Evolutionary conservation across 2,113 vertebrate genomes (phyloP).

Genomic region (Lepisosteus osseus): DNA sequence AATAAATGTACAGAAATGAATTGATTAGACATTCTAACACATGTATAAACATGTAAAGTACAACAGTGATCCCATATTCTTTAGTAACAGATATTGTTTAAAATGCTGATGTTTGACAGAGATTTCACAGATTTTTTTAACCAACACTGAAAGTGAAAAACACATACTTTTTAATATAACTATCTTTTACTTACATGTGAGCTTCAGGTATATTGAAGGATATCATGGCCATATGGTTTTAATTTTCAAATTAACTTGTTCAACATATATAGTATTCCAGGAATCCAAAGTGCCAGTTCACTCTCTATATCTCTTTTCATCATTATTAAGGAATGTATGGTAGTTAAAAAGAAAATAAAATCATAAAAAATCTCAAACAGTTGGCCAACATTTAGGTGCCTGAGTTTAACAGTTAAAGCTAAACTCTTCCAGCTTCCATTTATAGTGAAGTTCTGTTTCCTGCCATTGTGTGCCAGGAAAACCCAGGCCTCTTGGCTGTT

Average conservation of each 20-base stretch:
- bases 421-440: conserved; percentile 55
- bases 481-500: conserved; percentile 48
- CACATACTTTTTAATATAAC: too few relatives aligned
- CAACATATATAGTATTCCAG: conserved; percentile 29
- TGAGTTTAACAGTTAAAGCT: conserved; percentile 38
- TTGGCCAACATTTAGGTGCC: conserved; percentile 35
- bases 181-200: not conserved
- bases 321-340: conserved; percentile 22
- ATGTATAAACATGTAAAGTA: too few relatives aligned
- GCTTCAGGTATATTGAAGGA: not conserved
- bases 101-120: too few relatives aligned
- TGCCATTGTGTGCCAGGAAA: conserved; percentile 84
- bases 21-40: not conserved
- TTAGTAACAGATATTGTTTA: too few relatives aligned
- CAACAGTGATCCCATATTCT: too few relatives aligned
- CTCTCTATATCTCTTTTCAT: conserved; percentile 27
- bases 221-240: not conserved
- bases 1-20: conserved; percentile 2
- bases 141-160: too few relatives aligned
- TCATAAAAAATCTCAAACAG: conserved; percentile 37
- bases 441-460: conserved; percentile 72
- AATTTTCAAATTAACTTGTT: conserved; percentile 6
- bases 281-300: not conserved
- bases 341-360: not conserved
- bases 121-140: too few relatives aligned